Evolutionary conservation across 2,888 invertebrate genomes (phyloP), one percentile per base, ranked within the genome.

Genomic region (Drosophila peninsularis): DNA sequence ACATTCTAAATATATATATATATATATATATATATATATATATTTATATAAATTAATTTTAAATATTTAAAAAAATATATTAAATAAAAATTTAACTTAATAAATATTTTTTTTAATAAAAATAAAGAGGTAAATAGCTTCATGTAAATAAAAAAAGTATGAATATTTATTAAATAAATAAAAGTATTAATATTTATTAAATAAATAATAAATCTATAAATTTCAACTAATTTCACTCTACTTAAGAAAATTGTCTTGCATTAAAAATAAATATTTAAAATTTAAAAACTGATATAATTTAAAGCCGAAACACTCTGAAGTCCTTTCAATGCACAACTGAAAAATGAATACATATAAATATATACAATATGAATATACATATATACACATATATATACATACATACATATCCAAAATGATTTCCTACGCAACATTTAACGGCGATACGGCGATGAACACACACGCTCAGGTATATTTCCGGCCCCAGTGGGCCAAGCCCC

Each of bases 351-450:
- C n/a, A n/a, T n/a, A n/a, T n/a, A 24, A 24, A 27, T 27, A 27
- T 30, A 30, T 30, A 30, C n/a, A n/a, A n/a, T 7, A 30, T 30
- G 19, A 7, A 50, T 34, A 34, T 49, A 49, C 13, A 49, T 19
- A 21, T 5, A 19, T 10, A 34, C 0, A 14, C 6, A 36, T n/a
- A 19, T 24, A 21, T 5, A 10, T 50, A 10, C 2, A n/a, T n/a
- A 24, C 11, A 24, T 11, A 24, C 21, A 5, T 14, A 14, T 34
- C 21, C 67, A 47, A 63, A 75, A 71, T 73, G 63, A 63, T 74
- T 66, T 80, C 70, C 76, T 72, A 80, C 70, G 80, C 74, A 71
- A 80, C 75, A 84, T 83, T 83, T 80, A 82, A 84, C 82, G 71
- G n/a, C n/a, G 76, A 71, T 74, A 70, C 71, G 76, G 63, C 61